phyloP scores from a whole-genome alignment of 2,888 invertebrate species.

The Leptinotarsa haldemani region DNA sequence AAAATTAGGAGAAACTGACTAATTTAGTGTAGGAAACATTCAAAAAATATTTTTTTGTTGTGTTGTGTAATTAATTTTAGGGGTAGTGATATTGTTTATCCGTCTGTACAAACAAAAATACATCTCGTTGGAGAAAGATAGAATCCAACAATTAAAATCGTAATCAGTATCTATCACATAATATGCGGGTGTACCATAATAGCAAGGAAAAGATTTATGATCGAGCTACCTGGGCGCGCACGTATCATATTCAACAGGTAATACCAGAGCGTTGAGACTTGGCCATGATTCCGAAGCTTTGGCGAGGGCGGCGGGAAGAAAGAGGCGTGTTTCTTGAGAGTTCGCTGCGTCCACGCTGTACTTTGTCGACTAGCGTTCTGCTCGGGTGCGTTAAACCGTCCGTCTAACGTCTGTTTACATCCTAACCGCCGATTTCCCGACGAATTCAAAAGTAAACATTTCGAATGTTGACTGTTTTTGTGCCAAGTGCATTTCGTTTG shows the following conservation, averaged over 20 bases:
- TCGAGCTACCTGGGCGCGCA: slow-evolving; percentile 30
- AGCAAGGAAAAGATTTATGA: slow-evolving; percentile 29
- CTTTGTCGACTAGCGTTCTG: slow-evolving; percentile 37
- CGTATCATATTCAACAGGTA: slow-evolving; percentile 11
- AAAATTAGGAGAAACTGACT: too few species aligned
- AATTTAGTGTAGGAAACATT: too few species aligned
- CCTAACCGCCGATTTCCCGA: slow-evolving; percentile 5
- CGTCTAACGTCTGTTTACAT: slow-evolving; percentile 38
- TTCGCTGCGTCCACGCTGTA: slow-evolving; percentile 27
- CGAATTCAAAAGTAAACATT: slow-evolving; percentile 9
- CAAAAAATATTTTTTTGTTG: too few species aligned
- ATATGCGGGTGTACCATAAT: slow-evolving; percentile 34
- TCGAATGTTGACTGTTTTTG: slow-evolving; percentile 13
- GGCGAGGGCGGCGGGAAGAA: slow-evolving; percentile 16
- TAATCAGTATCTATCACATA: slow-evolving; percentile 32
- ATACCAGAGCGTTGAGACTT: slow-evolving; percentile 18
- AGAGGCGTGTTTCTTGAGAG: slow-evolving; percentile 19
- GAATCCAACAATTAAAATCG: neutral
- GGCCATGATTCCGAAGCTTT: slow-evolving; percentile 23
- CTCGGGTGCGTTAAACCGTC: slow-evolving; percentile 37
- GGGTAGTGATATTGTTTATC: neutral
- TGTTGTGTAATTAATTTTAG: neutral
- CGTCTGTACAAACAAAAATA: neutral
- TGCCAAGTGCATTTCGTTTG: neutral
- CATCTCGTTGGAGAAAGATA: neutral